These are phyloP conservation scores for Chloroclystis v-ata DNA, from an alignment of 2,888 invertebrate genomes.

Conservation along the genomic window DNA sequence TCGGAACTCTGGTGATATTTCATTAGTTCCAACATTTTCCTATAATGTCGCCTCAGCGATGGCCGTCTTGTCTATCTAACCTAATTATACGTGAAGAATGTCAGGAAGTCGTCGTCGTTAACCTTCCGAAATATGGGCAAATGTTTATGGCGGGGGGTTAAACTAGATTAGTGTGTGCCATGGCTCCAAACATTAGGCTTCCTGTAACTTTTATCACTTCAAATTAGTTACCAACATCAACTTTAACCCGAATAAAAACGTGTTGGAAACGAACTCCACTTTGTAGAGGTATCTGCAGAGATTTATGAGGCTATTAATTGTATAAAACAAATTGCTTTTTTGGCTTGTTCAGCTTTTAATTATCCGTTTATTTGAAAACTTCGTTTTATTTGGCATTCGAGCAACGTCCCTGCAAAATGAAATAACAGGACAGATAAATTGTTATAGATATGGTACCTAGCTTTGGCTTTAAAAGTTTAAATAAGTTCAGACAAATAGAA, in stretches of 20 bases:
- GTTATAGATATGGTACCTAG: not conserved
- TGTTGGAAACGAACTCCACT: slow-evolving; percentile 34
- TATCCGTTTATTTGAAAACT: slow-evolving; percentile 10
- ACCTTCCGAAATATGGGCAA: slow-evolving; percentile 34
- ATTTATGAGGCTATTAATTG: slow-evolving; percentile 53
- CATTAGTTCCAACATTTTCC: too few species aligned
- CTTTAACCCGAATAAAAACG: slow-evolving; percentile 44
- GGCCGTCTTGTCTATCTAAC: slow-evolving; percentile 1
- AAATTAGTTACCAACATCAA: slow-evolving; percentile 39
- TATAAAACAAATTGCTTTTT: slow-evolving; percentile 41
- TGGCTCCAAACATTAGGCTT: slow-evolving; percentile 47
- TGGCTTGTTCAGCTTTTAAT: slow-evolving; percentile 28
- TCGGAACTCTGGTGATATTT: too few species aligned
- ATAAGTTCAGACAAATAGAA: slow-evolving; percentile 12
- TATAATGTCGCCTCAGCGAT: not conserved
- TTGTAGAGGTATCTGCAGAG: slow-evolving; percentile 35
- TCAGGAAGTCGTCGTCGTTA: slow-evolving; percentile 28
- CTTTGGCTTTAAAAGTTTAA: slow-evolving; percentile 8
- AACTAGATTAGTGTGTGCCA: slow-evolving; percentile 46
- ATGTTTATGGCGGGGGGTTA: slow-evolving; percentile 33
- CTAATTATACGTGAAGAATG: slow-evolving; percentile 10
- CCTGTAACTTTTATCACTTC: slow-evolving; percentile 53
- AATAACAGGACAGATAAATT: not conserved
- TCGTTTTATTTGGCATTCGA: slow-evolving; percentile 8
- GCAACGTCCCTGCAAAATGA: not conserved